Evolutionary conservation across 2,888 invertebrate species (phyloP).

Genomic region (Drosophila cracens): DNA sequence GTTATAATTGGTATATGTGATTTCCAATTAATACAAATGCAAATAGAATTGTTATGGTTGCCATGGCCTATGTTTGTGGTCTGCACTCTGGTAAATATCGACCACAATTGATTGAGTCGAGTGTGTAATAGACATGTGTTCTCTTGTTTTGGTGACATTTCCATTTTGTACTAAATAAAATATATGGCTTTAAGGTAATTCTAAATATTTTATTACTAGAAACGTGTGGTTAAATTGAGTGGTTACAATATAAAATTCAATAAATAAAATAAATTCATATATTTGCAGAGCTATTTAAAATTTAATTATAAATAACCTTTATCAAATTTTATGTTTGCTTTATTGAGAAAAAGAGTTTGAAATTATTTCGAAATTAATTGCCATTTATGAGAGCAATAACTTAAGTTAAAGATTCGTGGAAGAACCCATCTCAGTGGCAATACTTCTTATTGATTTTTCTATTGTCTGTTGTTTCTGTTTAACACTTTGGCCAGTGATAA

Average conservation of each 20-base stretch:
- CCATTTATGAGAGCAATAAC: background rate
- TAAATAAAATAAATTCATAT: background rate
- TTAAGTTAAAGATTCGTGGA: background rate
- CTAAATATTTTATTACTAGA: background rate
- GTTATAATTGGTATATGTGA: constrained; percentile 54
- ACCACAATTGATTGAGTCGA: constrained; percentile 44
- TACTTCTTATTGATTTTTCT: background rate
- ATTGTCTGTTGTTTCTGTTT: constrained; percentile 9
- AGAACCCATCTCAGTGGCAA: background rate
- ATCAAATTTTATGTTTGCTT: background rate
- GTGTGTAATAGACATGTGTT: constrained; percentile 14
- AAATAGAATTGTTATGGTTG: constrained; percentile 34
- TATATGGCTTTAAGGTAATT: background rate
- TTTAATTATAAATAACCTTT: background rate
- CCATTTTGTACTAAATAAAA: background rate
- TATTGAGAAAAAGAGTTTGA: background rate
- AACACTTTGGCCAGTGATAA: constrained; percentile 30
- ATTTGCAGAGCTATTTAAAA: background rate
- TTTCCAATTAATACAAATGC: constrained; percentile 57
- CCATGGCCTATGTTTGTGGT: constrained; percentile 36
- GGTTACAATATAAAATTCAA: background rate
- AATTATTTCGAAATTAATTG: background rate
- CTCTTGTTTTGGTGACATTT: constrained; percentile 1
- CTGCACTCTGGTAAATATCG: constrained; percentile 5
- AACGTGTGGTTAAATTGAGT: background rate